Evolutionary conservation across 1,140 invertebrate species (phyloP).

Genomic region (Ostrea edulis): DNA sequence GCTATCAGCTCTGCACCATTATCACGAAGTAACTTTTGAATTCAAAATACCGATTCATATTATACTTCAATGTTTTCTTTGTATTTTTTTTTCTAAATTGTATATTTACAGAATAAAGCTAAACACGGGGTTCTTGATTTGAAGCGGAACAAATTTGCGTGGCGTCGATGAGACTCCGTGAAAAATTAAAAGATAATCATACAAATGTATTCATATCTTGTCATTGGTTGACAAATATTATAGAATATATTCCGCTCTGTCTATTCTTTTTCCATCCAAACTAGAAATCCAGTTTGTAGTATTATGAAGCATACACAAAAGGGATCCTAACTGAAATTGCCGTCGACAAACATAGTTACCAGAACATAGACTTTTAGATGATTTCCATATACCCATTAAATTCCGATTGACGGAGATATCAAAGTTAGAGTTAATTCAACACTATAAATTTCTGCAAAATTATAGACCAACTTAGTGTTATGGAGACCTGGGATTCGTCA

Average conservation of each 20-base stretch:
- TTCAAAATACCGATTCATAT: neutral
- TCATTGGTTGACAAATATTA: constrained; percentile 24
- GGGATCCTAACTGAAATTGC: constrained; percentile 8
- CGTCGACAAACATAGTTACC: constrained; percentile 27
- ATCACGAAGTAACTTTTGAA: neutral
- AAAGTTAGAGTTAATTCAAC: constrained; percentile 29
- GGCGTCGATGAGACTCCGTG: neutral
- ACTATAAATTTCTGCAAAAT: constrained; percentile 17
- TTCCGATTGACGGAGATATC: neutral
- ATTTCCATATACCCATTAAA: constrained; percentile 24
- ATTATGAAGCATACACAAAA: neutral
- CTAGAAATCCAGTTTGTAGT: neutral
- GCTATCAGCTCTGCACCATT: neutral
- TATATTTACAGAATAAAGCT: neutral
- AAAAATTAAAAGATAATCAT: constrained; percentile 25
- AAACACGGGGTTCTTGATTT: neutral
- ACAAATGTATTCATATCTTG: constrained; percentile 37
- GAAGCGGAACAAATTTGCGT: neutral
- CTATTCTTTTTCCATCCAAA: neutral
- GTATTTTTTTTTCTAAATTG: neutral
- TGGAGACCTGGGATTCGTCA: neutral
- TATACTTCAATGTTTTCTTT: neutral
- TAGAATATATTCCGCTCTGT: constrained; percentile 7
- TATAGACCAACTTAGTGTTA: constrained; percentile 20
- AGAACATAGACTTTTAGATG: neutral